Base-by-base conservation (phyloP, 2,888 invertebrate genomes). In the Scaptomyza flava region DNA sequence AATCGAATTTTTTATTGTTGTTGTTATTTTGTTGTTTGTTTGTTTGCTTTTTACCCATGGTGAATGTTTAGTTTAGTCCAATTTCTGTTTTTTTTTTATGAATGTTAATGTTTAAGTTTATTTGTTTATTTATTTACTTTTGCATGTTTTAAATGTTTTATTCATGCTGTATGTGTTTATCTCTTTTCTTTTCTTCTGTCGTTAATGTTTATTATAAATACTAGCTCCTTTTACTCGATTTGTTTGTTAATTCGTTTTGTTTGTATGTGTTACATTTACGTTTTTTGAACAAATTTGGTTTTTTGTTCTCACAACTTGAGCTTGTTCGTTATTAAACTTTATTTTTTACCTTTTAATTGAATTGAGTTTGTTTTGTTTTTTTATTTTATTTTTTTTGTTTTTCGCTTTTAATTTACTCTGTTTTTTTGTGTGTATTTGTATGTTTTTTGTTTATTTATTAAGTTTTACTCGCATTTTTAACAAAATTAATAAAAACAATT, bases 401-500 rank as follows among this genome's bases (percentile, higher is more conserved):
- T 36, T 36, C 2, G 51, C 59, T 53, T 68, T 51, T 50, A 54
- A 47, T 77, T 79, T 67, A 65, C 69, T 75, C 72, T 62, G 54
- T 73, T 64, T 76, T 72, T 78, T 59, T 62, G 30, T 72, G 62
- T 75, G 74, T 75, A 65, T 75, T 67, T 78, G 70, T 79, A 70
- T 79, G 68, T 68, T 62, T 69, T 68, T 61, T 66, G 62, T 68
- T 72, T 67, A 72, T 72, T 79, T 79, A 68, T 77, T 69, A 72
- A 60, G 73, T 71, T 74, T 76, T 77, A 73, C 74, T 71, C 64
- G 72, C 77, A 75, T 72, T 78, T 71, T 83, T 85, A 84, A 85
- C 85, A 84, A 83, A 85, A 84, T 84, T 83, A 84, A 83, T 84
- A 83, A 83, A 85, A 84, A 84, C 83, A 84, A 81, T 81, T 64